phyloP scores from a whole-genome alignment of 2,113 vertebrate species.

The Apodemus sylvaticus region DNA sequence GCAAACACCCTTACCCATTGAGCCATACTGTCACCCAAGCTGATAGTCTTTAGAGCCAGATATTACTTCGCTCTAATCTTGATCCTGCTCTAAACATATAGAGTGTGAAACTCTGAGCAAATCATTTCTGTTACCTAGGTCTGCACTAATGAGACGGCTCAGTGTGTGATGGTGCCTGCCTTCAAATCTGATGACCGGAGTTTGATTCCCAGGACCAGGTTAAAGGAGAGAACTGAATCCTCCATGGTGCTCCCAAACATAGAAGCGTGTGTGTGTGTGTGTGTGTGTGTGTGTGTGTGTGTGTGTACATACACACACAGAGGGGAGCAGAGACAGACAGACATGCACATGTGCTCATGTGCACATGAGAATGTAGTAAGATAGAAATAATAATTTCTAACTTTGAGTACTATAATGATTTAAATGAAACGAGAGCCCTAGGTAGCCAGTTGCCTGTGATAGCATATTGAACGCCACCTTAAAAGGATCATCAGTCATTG shows the following conservation, averaged over 20 bases:
- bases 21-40: too few relatives aligned
- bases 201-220: background rate
- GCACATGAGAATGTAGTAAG: background rate
- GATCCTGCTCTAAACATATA: slow-evolving; percentile 17
- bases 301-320: background rate
- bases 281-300: too few relatives aligned
- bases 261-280: background rate
- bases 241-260: background rate
- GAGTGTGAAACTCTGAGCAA: slow-evolving; percentile 22
- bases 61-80: background rate
- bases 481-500: slow-evolving; percentile 15
- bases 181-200: background rate
- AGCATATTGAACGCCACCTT: background rate
- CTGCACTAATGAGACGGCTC: background rate
- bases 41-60: slow-evolving; percentile 2
- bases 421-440: slow-evolving; percentile 36
- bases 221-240: background rate
- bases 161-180: too few relatives aligned
- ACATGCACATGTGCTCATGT: too few relatives aligned
- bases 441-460: background rate
- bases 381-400: background rate
- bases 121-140: background rate
- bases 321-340: too few relatives aligned
- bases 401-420: background rate
- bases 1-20: background rate